Percentiles rank a stretch among this genome's conserved stretches.
phyloP scores from a whole-genome alignment of 1,140 invertebrate genomes.

The Zaprionus davidi region DNA sequence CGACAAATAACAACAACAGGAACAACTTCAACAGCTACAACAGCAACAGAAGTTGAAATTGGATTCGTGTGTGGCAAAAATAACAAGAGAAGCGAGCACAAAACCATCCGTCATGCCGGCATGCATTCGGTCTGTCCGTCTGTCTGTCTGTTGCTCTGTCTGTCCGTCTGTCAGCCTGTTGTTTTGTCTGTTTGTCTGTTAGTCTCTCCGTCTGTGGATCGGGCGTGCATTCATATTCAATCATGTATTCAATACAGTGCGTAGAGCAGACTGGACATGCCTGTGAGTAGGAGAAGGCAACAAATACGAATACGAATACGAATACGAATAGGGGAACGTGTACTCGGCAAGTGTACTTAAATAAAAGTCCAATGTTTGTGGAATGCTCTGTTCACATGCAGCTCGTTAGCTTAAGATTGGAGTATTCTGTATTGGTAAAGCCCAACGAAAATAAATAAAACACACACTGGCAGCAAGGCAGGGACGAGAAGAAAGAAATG shows the following conservation, averaged over 20 bases:
- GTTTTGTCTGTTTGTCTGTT: not conserved
- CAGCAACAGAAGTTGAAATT: slow-evolving; percentile 21
- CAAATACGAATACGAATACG: slow-evolving; percentile 21
- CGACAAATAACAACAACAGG: slow-evolving; percentile 53
- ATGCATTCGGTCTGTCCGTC: not conserved
- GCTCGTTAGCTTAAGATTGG: slow-evolving; percentile 50
- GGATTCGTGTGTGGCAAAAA: slow-evolving; percentile 67
- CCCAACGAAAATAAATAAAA: slow-evolving; percentile 31
- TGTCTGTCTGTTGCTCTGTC: not conserved
- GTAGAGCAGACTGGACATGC: slow-evolving; percentile 16
- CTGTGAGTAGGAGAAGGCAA: slow-evolving; percentile 24
- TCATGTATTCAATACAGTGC: slow-evolving; percentile 72
- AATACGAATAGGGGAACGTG: slow-evolving; percentile 1
- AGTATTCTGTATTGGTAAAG: slow-evolving; percentile 46
- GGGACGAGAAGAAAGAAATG: slow-evolving; percentile 23
- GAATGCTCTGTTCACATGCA: slow-evolving; percentile 41
- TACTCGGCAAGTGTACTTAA: slow-evolving; percentile 61
- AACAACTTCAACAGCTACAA: slow-evolving; percentile 25
- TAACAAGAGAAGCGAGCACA: slow-evolving; percentile 59
- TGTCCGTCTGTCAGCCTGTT: not conserved
- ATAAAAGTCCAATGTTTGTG: slow-evolving; percentile 73
- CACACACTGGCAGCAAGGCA: slow-evolving; percentile 13
- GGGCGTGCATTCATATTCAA: slow-evolving; percentile 67
- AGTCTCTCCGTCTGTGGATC: not conserved
- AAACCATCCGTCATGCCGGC: slow-evolving; percentile 68